phyloP scores from a whole-genome alignment of 2,888 invertebrate genomes.

The Cyclophora punctaria region DNA sequence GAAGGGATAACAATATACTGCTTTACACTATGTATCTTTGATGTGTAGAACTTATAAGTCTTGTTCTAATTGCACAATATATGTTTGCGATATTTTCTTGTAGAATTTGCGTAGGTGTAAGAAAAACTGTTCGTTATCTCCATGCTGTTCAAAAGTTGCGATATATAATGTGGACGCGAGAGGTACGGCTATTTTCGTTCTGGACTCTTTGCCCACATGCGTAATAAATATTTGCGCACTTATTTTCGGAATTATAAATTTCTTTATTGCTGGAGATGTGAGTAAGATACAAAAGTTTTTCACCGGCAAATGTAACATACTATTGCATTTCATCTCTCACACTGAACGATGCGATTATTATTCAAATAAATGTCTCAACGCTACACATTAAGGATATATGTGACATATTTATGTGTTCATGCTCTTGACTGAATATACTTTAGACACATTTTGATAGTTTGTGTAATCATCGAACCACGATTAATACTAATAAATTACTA shows the following conservation, averaged over 20 bases:
- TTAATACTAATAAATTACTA: too few relatives aligned
- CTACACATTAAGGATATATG: too few relatives aligned
- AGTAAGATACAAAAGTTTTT: conserved; percentile 6
- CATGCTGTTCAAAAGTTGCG: conserved; percentile 42
- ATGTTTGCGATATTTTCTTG: conserved; percentile 24
- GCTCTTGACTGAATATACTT: too few relatives aligned
- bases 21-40: too few relatives aligned
- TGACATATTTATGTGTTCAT: not conserved
- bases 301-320: not conserved
- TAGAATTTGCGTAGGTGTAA: conserved; percentile 47
- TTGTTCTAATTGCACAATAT: conserved; percentile 28
- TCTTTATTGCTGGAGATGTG: conserved; percentile 22
- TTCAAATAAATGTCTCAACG: too few relatives aligned
- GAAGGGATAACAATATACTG: too few relatives aligned
- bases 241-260: conserved; percentile 44
- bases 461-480: too few relatives aligned
- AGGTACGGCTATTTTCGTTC: conserved; percentile 55
- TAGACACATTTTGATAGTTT: too few relatives aligned
- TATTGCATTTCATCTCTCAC: too few relatives aligned
- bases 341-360: too few relatives aligned
- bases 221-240: conserved; percentile 53
- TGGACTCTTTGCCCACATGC: conserved; percentile 44
- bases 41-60: not conserved
- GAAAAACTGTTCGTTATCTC: conserved; percentile 48
- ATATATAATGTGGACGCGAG: conserved; percentile 50